A percentile compares a stretch with the other conserved stretches of the same genome.
phyloP scores from a whole-genome alignment of 1,140 invertebrate species.

The Heterodera schachtii region DNA sequence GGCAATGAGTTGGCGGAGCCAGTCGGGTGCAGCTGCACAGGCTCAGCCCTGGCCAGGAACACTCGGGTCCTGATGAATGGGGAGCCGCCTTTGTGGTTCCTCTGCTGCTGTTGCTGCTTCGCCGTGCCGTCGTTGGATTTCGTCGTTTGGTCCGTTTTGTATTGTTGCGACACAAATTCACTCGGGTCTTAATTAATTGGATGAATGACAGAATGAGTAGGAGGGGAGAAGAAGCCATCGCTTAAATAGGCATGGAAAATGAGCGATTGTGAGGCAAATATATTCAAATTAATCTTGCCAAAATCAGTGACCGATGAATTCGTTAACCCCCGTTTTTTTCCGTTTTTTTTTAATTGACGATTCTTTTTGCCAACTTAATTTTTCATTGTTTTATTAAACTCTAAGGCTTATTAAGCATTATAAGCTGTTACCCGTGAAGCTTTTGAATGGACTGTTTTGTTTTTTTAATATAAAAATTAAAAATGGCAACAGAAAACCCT shows the following conservation, averaged over 20 bases:
- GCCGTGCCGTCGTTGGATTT: not conserved
- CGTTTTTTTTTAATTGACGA: no score
- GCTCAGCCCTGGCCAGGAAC: conserved; percentile 20
- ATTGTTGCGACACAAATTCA: conserved; percentile 11
- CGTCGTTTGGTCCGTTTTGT: not conserved
- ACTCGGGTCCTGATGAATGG: conserved; percentile 7
- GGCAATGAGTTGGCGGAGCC: not conserved
- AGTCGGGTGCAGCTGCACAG: conserved; percentile 5
- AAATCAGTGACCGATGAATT: not conserved
- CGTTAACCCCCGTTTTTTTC: not conserved
- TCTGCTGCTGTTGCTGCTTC: not conserved
- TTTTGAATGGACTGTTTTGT: no score
- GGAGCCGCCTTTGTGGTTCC: not conserved
- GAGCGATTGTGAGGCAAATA: no score
- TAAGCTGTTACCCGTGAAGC: no score
- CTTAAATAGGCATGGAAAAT: not conserved
- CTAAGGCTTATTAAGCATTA: no score
- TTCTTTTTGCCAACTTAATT: no score
- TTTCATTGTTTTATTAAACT: no score
- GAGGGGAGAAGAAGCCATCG: no score
- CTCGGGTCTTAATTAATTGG: not conserved
- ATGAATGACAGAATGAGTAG: no score
- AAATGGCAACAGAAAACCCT: no score
- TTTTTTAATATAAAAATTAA: no score
- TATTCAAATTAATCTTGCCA: not conserved